These are phyloP conservation scores for Plagodis dolabraria DNA, from an alignment of 2,888 invertebrate genomes.

Conservation along the genomic window DNA sequence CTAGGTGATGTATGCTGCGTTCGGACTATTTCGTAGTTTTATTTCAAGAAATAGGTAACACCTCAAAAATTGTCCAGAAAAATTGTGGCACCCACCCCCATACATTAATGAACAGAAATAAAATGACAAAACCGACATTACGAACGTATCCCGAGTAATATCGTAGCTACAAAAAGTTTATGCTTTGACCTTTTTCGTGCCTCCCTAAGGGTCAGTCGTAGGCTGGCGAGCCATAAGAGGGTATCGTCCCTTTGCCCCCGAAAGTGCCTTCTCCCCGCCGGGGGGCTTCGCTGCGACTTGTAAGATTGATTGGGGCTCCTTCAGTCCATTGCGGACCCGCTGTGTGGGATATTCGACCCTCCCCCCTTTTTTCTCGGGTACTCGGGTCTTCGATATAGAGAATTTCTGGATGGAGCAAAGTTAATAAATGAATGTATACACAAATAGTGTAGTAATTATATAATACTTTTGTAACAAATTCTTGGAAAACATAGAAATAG, in stretches of 20 bases:
- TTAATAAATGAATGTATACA: no score
- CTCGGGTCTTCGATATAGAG: constrained; percentile 59
- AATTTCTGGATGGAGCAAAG: constrained; percentile 55
- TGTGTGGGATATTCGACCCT: constrained; percentile 78
- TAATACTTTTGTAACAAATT: no score
- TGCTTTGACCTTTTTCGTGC: constrained; percentile 70
- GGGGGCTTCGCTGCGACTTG: constrained; percentile 73
- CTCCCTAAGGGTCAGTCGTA: constrained; percentile 76
- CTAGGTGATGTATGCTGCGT: no score
- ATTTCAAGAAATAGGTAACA: background rate
- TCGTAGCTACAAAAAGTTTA: constrained; percentile 70
- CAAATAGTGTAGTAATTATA: no score
- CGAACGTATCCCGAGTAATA: constrained; percentile 45
- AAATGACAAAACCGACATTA: constrained; percentile 37
- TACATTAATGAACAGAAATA: constrained; percentile 40
- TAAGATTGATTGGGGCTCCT: constrained; percentile 86
- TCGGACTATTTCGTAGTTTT: background rate
- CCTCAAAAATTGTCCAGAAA: constrained; percentile 22
- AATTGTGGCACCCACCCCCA: constrained; percentile 19
- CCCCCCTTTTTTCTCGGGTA: constrained; percentile 78
- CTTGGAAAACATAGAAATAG: no score
- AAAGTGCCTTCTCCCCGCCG: constrained; percentile 58
- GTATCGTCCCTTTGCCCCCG: constrained; percentile 73
- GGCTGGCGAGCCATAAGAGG: constrained; percentile 73
- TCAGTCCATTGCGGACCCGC: constrained; percentile 83